A percentile compares a stretch with the other conserved stretches of the same genome.
Conservation (phyloP, 2,113 vertebrate species). For the Neolamprologus hecqui region DNA sequence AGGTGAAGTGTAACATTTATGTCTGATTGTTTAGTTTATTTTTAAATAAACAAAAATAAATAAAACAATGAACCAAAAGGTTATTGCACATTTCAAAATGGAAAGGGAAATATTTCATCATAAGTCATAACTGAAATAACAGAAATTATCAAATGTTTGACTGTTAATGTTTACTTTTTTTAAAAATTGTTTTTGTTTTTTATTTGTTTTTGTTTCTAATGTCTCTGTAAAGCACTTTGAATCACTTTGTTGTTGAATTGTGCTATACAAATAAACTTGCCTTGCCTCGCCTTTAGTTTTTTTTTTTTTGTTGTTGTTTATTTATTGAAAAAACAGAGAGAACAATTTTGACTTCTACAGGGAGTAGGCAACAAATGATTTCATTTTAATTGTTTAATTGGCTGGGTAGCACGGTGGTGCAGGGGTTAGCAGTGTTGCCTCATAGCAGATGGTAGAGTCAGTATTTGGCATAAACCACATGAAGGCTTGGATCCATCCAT, state of each 20-base stretch:
- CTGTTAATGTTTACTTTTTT: background rate
- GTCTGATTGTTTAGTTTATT: background rate
- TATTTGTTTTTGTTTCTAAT: background rate
- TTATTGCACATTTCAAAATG: background rate
- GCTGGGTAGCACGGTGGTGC: background rate
- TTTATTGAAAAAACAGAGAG: background rate
- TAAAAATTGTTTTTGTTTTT: background rate
- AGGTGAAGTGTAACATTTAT: background rate
- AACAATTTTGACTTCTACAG: background rate
- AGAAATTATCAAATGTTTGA: background rate
- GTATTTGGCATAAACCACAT: background rate
- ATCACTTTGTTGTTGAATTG: too few relatives aligned
- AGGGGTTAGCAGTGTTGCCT: background rate
- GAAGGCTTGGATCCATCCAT: background rate
- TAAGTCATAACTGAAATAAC: background rate
- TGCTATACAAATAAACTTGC: too few relatives aligned
- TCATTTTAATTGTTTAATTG: background rate
- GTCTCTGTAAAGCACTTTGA: too few relatives aligned
- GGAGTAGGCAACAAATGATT: background rate
- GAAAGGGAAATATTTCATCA: background rate
- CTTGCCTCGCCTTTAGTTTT: too few relatives aligned
- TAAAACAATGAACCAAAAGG: background rate
- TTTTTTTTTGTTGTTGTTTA: background rate
- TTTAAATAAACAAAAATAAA: background rate
- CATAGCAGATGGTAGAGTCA: background rate